Conservation (phyloP, 2,888 invertebrate species). For the Plebejus melissa region DNA sequence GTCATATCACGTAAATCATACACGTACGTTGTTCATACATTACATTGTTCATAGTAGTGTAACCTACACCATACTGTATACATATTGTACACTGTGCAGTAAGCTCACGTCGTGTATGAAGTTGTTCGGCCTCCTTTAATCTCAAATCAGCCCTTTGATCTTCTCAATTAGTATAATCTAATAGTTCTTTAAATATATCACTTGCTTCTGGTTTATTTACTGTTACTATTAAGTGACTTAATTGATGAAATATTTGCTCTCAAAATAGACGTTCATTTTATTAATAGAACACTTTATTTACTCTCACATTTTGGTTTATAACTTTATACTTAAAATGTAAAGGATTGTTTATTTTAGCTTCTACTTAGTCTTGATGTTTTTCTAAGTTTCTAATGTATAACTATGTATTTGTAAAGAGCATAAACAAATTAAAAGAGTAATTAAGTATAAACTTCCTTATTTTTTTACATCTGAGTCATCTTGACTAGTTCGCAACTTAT, state of each 20-base stretch:
- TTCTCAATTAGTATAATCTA: slow-evolving; percentile 63
- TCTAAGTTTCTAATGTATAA: background rate
- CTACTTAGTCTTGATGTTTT: background rate
- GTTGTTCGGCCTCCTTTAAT: slow-evolving; percentile 34
- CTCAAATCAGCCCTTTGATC: slow-evolving; percentile 46
- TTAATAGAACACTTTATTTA: background rate
- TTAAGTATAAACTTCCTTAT: background rate
- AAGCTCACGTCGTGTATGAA: slow-evolving; percentile 34
- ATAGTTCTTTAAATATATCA: slow-evolving; percentile 55
- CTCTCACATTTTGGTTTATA: background rate
- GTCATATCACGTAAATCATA: too few relatives aligned
- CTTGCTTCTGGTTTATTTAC: slow-evolving; percentile 38
- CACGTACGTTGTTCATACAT: background rate
- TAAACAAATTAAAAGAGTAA: too few relatives aligned
- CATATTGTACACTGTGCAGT: slow-evolving; percentile 30
- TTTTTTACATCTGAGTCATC: background rate
- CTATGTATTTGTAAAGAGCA: too few relatives aligned
- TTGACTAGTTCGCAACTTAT: background rate
- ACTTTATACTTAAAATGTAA: background rate
- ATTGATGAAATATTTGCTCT: slow-evolving; percentile 10
- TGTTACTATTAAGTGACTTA: slow-evolving; percentile 35
- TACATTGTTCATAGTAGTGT: slow-evolving; percentile 19
- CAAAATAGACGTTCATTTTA: slow-evolving; percentile 3
- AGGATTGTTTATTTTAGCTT: too few relatives aligned
- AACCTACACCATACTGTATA: background rate